Conservation (phyloP, 2,888 invertebrate genomes). For the Andrena minutula region DNA sequence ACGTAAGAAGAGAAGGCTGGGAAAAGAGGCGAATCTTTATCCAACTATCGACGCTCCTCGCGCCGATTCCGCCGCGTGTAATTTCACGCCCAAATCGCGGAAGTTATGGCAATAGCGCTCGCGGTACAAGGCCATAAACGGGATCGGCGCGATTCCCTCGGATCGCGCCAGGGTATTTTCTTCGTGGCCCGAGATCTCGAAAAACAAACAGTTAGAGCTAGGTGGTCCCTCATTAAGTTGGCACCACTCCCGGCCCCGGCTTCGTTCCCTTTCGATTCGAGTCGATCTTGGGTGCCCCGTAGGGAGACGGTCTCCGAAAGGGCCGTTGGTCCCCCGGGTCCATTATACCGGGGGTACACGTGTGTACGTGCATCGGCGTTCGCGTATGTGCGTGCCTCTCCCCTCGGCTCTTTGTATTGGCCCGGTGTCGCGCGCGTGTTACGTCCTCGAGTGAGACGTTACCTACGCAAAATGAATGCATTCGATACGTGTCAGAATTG, state of each 20-base stretch:
- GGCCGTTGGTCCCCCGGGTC: slow-evolving; percentile 70
- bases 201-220: slow-evolving; percentile 78
- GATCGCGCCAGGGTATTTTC: slow-evolving; percentile 63
- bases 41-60: slow-evolving; percentile 57
- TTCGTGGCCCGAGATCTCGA: slow-evolving; percentile 61
- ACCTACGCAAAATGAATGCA: slow-evolving; percentile 79
- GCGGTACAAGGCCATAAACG: slow-evolving; percentile 72
- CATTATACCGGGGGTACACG: slow-evolving; percentile 61
- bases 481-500: slow-evolving; percentile 79
- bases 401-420: slow-evolving; percentile 30
- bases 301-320: slow-evolving; percentile 68
- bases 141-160: slow-evolving; percentile 37
- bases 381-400: neutral
- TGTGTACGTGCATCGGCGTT: neutral
- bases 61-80: slow-evolving; percentile 69
- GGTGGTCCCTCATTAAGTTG: slow-evolving; percentile 81
- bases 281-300: slow-evolving; percentile 68
- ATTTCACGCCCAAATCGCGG: slow-evolving; percentile 77
- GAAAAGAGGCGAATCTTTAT: slow-evolving; percentile 43
- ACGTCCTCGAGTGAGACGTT: slow-evolving; percentile 77
- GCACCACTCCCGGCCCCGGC: slow-evolving; percentile 74
- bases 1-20: neutral
- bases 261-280: slow-evolving; percentile 75
- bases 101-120: slow-evolving; percentile 71
- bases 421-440: slow-evolving; percentile 29